Base-by-base conservation (phyloP, 2,113 vertebrate genomes). In the Ammodytes dubius region DNA sequence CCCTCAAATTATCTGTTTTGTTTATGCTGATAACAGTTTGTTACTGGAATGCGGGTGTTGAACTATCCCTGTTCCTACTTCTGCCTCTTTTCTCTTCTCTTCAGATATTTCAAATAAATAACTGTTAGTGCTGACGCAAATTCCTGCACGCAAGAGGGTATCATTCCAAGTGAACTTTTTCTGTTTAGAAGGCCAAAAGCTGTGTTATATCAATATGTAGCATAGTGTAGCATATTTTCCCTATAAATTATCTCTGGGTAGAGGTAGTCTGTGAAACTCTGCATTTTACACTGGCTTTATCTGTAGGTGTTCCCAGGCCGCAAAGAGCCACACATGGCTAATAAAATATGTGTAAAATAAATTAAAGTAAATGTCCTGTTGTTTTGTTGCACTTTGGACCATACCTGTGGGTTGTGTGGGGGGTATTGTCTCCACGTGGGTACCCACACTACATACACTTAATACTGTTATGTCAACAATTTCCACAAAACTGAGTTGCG, bases 321-420 rank as follows among this genome's bases (percentile, higher is more conserved):
- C 49, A 73, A 37, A 70, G 49, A 71, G 45, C 54, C 65, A 75
- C 37, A 49, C 73, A 74, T 27, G 69, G 45, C 70, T 54, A 77
- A 83, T 82, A 77, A 83, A 45, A 83, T 77, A 74, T 49, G 74
- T 79, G 72, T 82, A 61, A 88, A 83, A 84, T 64, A 84, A 67
- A 66, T 81, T 76, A 85, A 90, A 87, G 73, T 60, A 7, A 43
- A 71, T 63, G 43, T 85, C 89, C 83, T 88, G 77, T 83, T 87
- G 87, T 85, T 87, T 91, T 87, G 84, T 63, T 82, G 84, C 79
- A 70, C 46, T 86, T 70, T 81, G 56, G 74, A 74, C 39, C 39
- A 52, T 87, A 76, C 39, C 76, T 64, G 67, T 58, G 56, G 68
- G 61, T 52, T 79, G 56, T 64, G 67, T 77, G 75, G 61, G 82